These are phyloP conservation scores for Hylia prasina DNA, from an alignment of 2,113 vertebrate genomes.

Conservation along the genomic window DNA sequence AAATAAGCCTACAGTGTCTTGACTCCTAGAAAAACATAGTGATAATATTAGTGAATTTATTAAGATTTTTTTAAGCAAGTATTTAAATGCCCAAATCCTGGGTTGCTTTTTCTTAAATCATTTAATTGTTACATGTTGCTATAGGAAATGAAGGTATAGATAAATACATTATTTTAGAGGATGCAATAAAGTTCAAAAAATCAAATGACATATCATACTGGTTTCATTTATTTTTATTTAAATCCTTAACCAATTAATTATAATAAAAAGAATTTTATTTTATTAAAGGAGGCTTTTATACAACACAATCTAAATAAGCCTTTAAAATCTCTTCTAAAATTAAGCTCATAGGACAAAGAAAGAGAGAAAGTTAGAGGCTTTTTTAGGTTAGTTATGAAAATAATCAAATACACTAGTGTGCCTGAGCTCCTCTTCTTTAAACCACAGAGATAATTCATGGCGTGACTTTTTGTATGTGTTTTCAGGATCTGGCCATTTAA, in stretches of 20 bases:
- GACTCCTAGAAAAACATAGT: background rate
- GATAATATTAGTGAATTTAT: background rate
- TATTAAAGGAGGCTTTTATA: background rate
- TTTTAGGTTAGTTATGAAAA: background rate
- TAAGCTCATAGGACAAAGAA: background rate
- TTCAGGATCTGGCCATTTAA: conserved; percentile 8
- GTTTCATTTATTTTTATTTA: background rate
- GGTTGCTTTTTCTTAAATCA: background rate
- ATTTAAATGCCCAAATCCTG: background rate
- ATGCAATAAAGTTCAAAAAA: background rate
- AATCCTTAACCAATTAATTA: background rate
- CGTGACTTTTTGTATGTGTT: conserved; percentile 7
- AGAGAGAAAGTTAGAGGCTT: background rate
- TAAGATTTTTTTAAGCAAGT: background rate
- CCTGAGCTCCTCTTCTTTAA: background rate
- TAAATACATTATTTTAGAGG: background rate
- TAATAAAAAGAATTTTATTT: background rate
- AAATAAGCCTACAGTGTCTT: background rate
- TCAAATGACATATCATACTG: background rate
- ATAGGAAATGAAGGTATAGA: background rate
- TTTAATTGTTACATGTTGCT: background rate
- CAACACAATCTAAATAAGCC: background rate
- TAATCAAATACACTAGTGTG: background rate
- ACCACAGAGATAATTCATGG: background rate
- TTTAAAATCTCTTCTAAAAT: background rate